These are phyloP conservation scores for Dasyurus viverrinus DNA, from an alignment of 2,113 vertebrate genomes.

Conservation along the genomic window DNA sequence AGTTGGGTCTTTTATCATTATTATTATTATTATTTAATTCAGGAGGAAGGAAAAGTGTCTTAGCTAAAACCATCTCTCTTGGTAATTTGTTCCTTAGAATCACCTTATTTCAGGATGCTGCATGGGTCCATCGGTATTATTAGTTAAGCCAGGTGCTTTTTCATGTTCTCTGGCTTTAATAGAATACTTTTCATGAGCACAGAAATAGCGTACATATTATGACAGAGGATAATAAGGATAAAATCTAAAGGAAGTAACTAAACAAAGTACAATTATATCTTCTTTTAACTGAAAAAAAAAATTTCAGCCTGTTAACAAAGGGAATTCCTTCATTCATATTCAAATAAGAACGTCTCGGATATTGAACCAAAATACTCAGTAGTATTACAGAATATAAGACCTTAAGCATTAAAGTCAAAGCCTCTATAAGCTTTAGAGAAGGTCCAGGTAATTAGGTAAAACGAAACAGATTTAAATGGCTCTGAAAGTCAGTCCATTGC, in stretches of 20 bases:
- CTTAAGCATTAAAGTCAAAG: neutral
- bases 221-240: conserved; percentile 33
- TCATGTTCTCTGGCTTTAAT: conserved; percentile 34
- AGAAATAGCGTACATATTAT: neutral
- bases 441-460: neutral
- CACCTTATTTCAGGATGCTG: conserved; percentile 6
- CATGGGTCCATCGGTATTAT: conserved; percentile 6
- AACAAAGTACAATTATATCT: neutral
- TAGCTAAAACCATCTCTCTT: conserved; percentile 41
- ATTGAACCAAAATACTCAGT: neutral
- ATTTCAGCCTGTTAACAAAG: conserved; percentile 7
- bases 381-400: neutral
- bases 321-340: neutral
- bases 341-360: conserved; percentile 45
- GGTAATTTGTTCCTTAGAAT: conserved; percentile 31
- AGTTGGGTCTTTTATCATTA: neutral
- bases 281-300: conserved; percentile 32
- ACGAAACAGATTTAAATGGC: neutral
- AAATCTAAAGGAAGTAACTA: conserved; percentile 46
- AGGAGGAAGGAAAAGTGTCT: conserved; percentile 36
- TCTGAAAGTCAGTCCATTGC: neutral
- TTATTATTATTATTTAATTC: conserved; percentile 42
- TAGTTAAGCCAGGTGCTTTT: conserved; percentile 31
- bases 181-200: conserved; percentile 28
- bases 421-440: conserved; percentile 16